phyloP scores from a whole-genome alignment of 37 sponge, comb jelly and placozoan species.

The Chondrilla cf. caribensis region DNA sequence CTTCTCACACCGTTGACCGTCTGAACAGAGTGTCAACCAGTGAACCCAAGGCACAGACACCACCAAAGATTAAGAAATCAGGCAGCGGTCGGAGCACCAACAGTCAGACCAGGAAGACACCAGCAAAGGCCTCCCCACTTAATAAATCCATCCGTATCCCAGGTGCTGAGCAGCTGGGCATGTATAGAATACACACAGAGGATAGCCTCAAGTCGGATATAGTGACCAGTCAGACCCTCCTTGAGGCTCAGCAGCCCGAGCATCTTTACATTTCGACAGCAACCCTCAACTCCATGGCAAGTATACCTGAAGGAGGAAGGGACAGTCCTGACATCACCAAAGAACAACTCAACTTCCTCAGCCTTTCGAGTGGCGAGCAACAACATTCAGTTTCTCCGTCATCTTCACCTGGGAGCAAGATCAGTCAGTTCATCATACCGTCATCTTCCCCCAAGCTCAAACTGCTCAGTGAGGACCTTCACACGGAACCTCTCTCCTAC shows the following conservation, averaged over 20 bases:
- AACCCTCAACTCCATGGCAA: background rate
- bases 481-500: background rate
- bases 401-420: conserved; percentile 23
- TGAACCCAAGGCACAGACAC: too few relatives aligned
- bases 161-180: too few relatives aligned
- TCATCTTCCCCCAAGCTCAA: conserved; percentile 1
- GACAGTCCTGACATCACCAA: conserved; percentile 1
- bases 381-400: background rate
- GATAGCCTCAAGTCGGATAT: too few relatives aligned
- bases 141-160: too few relatives aligned
- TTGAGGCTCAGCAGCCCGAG: conserved; percentile 1
- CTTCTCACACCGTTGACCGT: background rate
- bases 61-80: too few relatives aligned
- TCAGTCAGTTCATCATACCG: conserved; percentile 6
- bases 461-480: background rate
- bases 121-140: too few relatives aligned
- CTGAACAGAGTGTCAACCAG: too few relatives aligned
- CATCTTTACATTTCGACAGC: background rate
- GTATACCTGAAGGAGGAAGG: background rate
- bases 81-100: too few relatives aligned
- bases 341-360: background rate
- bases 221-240: too few relatives aligned
- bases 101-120: too few relatives aligned
- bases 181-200: too few relatives aligned
- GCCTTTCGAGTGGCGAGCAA: background rate